These are phyloP conservation scores for Drosophila mercatorum DNA, from an alignment of 2,888 invertebrate species.

Conservation along the genomic window DNA sequence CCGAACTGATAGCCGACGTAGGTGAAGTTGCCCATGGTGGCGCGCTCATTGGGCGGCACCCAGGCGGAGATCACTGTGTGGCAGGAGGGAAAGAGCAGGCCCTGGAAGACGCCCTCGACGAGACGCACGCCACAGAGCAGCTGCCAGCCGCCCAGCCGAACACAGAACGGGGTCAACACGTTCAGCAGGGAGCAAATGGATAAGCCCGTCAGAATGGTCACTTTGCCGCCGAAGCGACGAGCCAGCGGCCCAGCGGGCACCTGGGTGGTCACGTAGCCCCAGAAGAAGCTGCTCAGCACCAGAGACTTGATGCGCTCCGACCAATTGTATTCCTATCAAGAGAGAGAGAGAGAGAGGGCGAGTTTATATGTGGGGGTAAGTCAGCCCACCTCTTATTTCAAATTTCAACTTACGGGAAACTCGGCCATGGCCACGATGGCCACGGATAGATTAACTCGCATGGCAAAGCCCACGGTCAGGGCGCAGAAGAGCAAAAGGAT, in stretches of 20 bases:
- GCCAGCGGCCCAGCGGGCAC: constrained; percentile 89
- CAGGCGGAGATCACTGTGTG: constrained; percentile 91
- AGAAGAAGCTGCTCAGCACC: constrained; percentile 88
- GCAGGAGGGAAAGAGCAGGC: constrained; percentile 89
- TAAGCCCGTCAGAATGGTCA: constrained; percentile 86
- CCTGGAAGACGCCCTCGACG: constrained; percentile 90
- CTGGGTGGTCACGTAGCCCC: constrained; percentile 88
- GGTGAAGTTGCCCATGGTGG: constrained; percentile 86
- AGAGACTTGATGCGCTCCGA: constrained; percentile 86
- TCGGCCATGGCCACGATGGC: constrained; percentile 91
- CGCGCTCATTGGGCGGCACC: constrained; percentile 88
- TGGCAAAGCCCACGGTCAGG: constrained; percentile 87
- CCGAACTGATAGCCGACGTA: constrained; percentile 89
- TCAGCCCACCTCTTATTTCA: background rate
- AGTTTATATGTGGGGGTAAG: background rate
- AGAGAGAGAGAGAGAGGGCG: too few species aligned
- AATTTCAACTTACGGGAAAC: constrained; percentile 32
- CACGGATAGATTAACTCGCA: constrained; percentile 89
- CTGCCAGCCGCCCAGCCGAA: constrained; percentile 87
- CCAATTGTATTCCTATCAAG: constrained; percentile 86
- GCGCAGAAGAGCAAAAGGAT: constrained; percentile 87
- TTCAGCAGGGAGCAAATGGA: constrained; percentile 88
- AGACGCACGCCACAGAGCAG: constrained; percentile 88
- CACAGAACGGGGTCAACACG: constrained; percentile 88
- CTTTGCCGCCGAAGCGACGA: constrained; percentile 89